Evolutionary conservation across 2,888 invertebrate genomes (phyloP), one percentile per base, ranked within the genome.

Genomic region (Neoscelio sp.): DNA sequence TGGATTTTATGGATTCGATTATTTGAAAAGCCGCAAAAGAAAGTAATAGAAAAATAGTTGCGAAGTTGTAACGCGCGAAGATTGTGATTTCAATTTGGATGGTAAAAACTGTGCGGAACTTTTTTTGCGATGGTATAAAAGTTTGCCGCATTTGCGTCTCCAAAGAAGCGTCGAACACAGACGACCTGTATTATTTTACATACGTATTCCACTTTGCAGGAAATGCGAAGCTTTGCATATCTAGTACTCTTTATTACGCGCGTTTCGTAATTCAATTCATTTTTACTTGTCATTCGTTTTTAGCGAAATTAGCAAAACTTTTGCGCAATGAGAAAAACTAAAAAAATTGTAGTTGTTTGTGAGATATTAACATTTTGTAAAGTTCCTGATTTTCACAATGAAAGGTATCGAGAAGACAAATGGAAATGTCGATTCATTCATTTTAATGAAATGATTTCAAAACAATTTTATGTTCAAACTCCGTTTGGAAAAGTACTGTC

Each of bases 31-130:
- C 10, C 52, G 15, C 26, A 18, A 26, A 13, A 17, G 35, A 30
- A 60, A 20, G 13, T 40, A 35, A 48, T 50, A 20, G 20, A n/a
- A 33, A 23, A 60, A 50, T 26, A 65, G 52, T 78, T 67, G 38
- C 68, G n/a, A 78, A 78, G 62, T 78, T 78, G 56, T 65, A 50
- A 50, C 46, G 44, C 60, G 67, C 50, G 77, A 60, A 67, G 78
- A 71, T 76, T 70, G 70, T 70, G 68, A 76, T 78, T 78, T 78
- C 73, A 78, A 78, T 78, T 73, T 74, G 62, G 60, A 74, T 42
- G 44, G 64, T 48, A 38, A 73, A 73, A 78, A 78, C 20, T 78
- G 62, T 38, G 68, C 26, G 30, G 15, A 65, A 71, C 71, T 65
- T 78, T 76, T n/a, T 71, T 78, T 58, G 33, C 50, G 30, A 52